Base-by-base conservation (phyloP, 2,113 vertebrate genomes). In the Chunga burmeisteri region DNA sequence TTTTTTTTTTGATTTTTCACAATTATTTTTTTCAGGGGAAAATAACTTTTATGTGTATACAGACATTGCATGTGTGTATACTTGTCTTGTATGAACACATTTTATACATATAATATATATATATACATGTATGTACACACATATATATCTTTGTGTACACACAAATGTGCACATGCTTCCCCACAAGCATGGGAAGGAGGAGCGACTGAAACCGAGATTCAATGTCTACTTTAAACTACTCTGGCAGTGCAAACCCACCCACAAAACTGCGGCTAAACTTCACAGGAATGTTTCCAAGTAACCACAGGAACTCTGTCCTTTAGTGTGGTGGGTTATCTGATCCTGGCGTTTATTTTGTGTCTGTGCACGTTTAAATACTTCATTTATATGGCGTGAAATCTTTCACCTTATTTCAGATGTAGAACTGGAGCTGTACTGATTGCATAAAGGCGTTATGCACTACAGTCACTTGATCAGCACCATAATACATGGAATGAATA, bases 131-230 rank as follows among this genome's bases (percentile, higher is more conserved):
- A 15, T 32, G 34, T 72, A 42, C 19, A 26, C 38, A 44, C 21
- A 58, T 3, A 6, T 2, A 1, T 1, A 13, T 5, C 46, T 55
- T 22, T 52, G 61, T 53, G 23, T 12, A 34, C 34, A 44, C 27
- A 32, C 15, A 50, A 19, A 30, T 3, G 0, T 6, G 32, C 10
- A 3, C 9, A 4, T 2, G 2, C 38, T 59, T 82, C 42, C 58
- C 52, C 25, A 30, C 8, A 0, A 0, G 3, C 8, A 59, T 78
- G 71, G 56, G 73, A 30, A 17, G 65, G 49, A 36, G 42, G 16
- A 71, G 30, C 0, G 0, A 12, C 65, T 42, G 56, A 46, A 85
- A n/a, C 29, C 0, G 3, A 25, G 66, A 2, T 13, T 75, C 18
- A 12, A 1, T 7, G 38, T 12, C 10, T 40, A 9, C 38, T 67